A percentile compares a stretch with the other conserved stretches of the same genome.
phyloP scores from a whole-genome alignment of 2,888 invertebrate genomes.

The Lacanobia wlatinum region DNA sequence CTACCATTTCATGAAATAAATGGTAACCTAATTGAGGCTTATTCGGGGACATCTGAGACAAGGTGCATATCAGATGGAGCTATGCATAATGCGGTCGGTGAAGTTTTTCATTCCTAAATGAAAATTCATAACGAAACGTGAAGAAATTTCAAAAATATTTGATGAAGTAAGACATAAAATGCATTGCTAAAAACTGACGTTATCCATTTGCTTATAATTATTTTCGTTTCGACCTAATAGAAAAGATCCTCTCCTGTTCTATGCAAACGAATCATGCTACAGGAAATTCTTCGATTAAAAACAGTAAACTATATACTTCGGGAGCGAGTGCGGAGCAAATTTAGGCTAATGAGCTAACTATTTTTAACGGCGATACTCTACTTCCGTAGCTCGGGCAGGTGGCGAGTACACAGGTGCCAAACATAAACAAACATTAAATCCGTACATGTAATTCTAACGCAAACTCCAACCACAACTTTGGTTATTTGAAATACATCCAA shows the following conservation, averaged over 20 bases:
- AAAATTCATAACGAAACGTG: background rate
- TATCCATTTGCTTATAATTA: background rate
- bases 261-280: constrained; percentile 29
- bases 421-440: constrained; percentile 73
- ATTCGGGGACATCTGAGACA: background rate
- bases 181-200: background rate
- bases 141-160: background rate
- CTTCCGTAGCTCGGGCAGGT: constrained; percentile 68
- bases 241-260: background rate
- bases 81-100: background rate
- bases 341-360: constrained; percentile 76
- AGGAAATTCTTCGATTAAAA: constrained; percentile 47
- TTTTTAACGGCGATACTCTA: constrained; percentile 72
- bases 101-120: background rate
- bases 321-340: constrained; percentile 61
- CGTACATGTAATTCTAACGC: constrained; percentile 66
- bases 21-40: constrained; percentile 9
- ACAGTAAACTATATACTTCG: constrained; percentile 36
- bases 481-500: constrained; percentile 34
- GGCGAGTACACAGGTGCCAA: constrained; percentile 70
- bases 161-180: background rate
- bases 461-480: constrained; percentile 42
- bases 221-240: background rate
- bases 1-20: background rate
- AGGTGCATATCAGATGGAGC: constrained; percentile 17